A percentile compares a stretch with the other conserved stretches of the same genome.
Evolutionary conservation across 2,797 vertebrate genomes (phyloP).

Genomic region (Darevskia nairensis): DNA sequence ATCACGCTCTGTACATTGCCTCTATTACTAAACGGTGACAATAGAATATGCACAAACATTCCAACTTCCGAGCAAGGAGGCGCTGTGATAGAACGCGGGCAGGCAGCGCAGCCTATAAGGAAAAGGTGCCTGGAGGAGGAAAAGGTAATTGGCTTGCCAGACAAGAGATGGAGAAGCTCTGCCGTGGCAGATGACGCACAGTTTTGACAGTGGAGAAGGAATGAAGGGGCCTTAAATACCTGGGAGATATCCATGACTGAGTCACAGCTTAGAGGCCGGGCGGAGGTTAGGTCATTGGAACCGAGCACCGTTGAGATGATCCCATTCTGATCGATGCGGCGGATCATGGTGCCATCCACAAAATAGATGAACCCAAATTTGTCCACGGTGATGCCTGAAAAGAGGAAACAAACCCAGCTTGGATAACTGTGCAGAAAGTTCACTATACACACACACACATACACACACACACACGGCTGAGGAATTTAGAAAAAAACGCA

Average conservation of each 20-base stretch:
- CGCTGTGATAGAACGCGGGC: background rate
- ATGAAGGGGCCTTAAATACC: constrained; percentile 75
- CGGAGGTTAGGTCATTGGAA: constrained; percentile 96
- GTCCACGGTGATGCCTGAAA: constrained; percentile 94
- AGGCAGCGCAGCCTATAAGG: background rate
- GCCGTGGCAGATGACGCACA: background rate
- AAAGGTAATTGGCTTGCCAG: background rate
- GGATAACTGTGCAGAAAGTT: background rate
- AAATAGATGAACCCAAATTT: constrained; percentile 96
- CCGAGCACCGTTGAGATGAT: constrained; percentile 96
- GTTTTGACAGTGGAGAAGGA: background rate
- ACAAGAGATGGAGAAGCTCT: background rate
- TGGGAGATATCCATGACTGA: constrained; percentile 99
- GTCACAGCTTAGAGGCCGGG: constrained; percentile 96
- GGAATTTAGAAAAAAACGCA: background rate
- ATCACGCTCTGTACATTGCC: no score
- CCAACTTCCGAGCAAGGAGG: background rate
- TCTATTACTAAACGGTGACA: no score
- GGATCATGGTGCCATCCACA: constrained; percentile 98
- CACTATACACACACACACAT: no score
- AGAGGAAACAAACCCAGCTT: constrained; percentile 34
- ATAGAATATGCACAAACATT: background rate
- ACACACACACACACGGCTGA: no score
- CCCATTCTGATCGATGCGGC: constrained; percentile 95
- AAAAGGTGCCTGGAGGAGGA: no score